These are phyloP conservation scores for Noctilio leporinus DNA, from an alignment of 2,113 vertebrate species.

Conservation along the genomic window DNA sequence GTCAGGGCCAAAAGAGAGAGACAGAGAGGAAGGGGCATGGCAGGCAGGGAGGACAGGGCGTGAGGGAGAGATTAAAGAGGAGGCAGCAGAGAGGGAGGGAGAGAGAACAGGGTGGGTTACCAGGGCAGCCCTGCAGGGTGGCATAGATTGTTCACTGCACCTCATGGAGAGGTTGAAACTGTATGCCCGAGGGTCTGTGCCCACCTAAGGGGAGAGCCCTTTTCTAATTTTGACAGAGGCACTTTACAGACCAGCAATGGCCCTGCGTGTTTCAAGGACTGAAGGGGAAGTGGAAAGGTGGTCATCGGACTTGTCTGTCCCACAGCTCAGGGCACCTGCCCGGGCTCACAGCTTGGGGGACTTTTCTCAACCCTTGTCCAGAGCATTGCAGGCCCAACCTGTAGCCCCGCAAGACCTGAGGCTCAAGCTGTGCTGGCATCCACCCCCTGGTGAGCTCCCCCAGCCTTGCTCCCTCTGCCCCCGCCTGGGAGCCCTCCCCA, in stretches of 20 bases:
- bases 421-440: neutral
- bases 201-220: neutral
- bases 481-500: slow-evolving; percentile 42
- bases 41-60: neutral
- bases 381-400: neutral
- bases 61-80: neutral
- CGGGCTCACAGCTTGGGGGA: neutral
- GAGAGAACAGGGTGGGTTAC: neutral
- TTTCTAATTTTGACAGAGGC: neutral
- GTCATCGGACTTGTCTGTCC: neutral
- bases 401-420: neutral
- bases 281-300: neutral
- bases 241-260: neutral
- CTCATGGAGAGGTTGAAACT: neutral
- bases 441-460: neutral
- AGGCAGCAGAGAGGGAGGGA: neutral
- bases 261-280: neutral
- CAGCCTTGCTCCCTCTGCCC: neutral
- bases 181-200: neutral
- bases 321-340: neutral
- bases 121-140: neutral
- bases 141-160: neutral
- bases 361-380: neutral
- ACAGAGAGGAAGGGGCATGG: neutral
- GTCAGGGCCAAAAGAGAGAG: slow-evolving; percentile 31